A percentile compares a stretch with the other conserved stretches of the same genome.
Conservation (phyloP, 2,113 vertebrate species). For the Malurus cyaneus region DNA sequence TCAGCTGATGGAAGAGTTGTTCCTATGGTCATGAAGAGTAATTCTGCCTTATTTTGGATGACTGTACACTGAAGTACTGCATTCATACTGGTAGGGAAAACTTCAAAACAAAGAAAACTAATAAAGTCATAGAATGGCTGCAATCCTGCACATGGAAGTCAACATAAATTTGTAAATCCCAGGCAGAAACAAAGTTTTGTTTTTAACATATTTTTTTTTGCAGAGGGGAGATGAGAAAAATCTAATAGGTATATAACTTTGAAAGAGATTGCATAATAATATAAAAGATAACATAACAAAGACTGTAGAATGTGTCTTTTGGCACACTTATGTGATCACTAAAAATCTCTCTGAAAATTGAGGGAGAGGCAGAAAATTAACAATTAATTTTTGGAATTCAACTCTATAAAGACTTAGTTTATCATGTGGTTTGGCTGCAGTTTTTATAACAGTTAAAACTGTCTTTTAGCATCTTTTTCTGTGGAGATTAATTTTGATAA, state of each 20-base stretch:
- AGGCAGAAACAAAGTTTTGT: background rate
- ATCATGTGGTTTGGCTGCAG: background rate
- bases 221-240: background rate
- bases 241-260: background rate
- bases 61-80: background rate
- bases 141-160: background rate
- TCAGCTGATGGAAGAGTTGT: background rate
- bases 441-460: background rate
- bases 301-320: background rate
- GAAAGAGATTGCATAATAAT: background rate
- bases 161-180: background rate
- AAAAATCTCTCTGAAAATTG: background rate
- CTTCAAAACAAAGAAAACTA: background rate
- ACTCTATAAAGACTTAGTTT: background rate
- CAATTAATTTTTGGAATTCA: background rate
- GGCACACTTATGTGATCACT: background rate
- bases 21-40: background rate
- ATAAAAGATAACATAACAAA: background rate
- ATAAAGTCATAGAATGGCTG: too few relatives aligned
- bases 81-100: background rate
- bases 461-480: background rate
- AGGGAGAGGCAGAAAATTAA: background rate
- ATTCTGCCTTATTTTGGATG: background rate
- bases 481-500: background rate
- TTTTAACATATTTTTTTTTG: background rate